phyloP scores from a whole-genome alignment of 2,113 vertebrate genomes.

The Equus quagga region DNA sequence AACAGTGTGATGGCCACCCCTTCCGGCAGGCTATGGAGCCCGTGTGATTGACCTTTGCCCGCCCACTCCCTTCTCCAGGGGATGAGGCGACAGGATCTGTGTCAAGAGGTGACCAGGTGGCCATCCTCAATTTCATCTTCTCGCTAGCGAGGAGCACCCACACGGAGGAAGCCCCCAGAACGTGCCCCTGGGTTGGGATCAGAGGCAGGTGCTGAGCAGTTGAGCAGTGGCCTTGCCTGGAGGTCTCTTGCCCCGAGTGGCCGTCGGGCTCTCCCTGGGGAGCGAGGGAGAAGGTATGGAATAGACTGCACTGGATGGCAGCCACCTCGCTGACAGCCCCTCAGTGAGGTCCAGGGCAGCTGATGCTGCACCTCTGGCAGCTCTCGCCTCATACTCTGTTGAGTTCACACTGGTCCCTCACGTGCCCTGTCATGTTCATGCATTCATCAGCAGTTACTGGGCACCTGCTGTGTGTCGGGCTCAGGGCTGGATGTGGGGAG shows the following conservation, averaged over 20 bases:
- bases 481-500: background rate
- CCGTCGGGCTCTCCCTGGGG: background rate
- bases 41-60: background rate
- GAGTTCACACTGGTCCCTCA: rapidly evolving
- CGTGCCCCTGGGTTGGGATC: background rate
- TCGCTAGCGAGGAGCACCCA: background rate
- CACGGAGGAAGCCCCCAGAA: background rate
- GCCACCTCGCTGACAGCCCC: background rate
- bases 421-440: background rate
- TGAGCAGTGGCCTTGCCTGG: background rate
- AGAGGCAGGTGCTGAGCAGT: background rate
- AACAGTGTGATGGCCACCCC: background rate
- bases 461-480: background rate
- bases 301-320: background rate
- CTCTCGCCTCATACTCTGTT: rapidly evolving
- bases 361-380: background rate
- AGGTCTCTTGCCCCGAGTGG: background rate
- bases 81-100: background rate
- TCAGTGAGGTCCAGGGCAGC: background rate
- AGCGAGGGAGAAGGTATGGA: background rate
- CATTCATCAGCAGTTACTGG: background rate
- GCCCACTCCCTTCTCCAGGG: background rate
- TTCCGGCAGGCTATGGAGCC: background rate
- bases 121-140: background rate
- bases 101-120: background rate